Evolutionary conservation across 2,888 invertebrate species (phyloP), one percentile per base, ranked within the genome.

Genomic region (Piscicola geometra): DNA sequence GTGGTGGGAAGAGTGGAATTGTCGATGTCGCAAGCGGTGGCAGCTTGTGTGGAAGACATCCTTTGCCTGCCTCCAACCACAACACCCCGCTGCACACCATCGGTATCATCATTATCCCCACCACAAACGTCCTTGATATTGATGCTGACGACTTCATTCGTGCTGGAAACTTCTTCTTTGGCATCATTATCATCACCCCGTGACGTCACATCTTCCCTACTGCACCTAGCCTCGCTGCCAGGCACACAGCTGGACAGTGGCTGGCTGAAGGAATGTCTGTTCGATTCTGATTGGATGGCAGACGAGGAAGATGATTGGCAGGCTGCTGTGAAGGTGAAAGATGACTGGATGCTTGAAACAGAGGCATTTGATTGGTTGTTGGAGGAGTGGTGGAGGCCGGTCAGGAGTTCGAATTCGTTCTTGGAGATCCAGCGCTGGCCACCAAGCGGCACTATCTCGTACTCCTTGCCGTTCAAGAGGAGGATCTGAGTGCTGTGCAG

Each of bases 401-500:
- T 73, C 66, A 79, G 68, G 12, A 80, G 73, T 71, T 80, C 80
- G 41, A 78, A 80, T 64, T 80, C 80, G 35, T 78, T 78, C 56
- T 76, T 77, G 0, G 79, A 77, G 15, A 81, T 78, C 81, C 81
- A 81, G 30, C 77, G 71, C 3, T 79, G 78, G 30, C 78, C 79
- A 0, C 81, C 81, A 0, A 81, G 71, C 0, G 78, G 78, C 32
- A 81, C 81, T 36, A 81, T 81, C 36, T 80, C 79, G 56, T 79
- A 80, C 71, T 81, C 79, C 64, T 76, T 77, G 21, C 80, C 81
- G 33, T 81, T 81, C n/a, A 81, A 76, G 32, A 81, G 33, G n/a
- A 81, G 77, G n/a, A 78, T 80, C 74, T 79, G 78, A 12, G 77
- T 35, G 35, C 47, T 71, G 9, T 47, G 50, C 21, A 21, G 21